Evolutionary conservation across 2,888 invertebrate species (phyloP).

Genomic region (Cylloceria caligata): DNA sequence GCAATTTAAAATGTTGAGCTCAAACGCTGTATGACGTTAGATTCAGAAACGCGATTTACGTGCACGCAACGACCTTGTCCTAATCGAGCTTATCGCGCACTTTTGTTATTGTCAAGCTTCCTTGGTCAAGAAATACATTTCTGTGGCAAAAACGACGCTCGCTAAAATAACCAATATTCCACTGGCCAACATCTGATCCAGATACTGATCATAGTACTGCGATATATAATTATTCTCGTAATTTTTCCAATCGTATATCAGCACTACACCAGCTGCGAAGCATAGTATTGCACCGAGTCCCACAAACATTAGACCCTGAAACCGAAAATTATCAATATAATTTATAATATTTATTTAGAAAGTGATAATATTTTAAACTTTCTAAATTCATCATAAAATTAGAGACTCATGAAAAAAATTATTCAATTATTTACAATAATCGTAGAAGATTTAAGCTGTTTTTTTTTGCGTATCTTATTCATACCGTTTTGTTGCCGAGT

Average conservation of each 20-base stretch:
- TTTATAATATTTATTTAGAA: not conserved
- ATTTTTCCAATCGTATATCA: constrained; percentile 84
- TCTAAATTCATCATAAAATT: not conserved
- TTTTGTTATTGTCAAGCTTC: constrained; percentile 64
- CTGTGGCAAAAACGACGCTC: constrained; percentile 87
- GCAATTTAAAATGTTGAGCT: not conserved
- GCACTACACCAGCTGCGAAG: constrained; percentile 88
- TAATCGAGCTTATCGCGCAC: not conserved
- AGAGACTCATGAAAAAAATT: not conserved
- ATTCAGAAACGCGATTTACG: not conserved
- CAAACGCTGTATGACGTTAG: not conserved
- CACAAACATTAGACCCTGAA: constrained; percentile 87
- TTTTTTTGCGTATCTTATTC: constrained; percentile 45
- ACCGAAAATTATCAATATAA: constrained; percentile 26
- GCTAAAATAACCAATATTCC: constrained; percentile 88
- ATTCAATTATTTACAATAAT: not conserved
- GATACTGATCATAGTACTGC: constrained; percentile 86
- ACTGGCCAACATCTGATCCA: constrained; percentile 87
- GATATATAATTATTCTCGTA: constrained; percentile 85
- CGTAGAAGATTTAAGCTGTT: not conserved
- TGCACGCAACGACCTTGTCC: constrained; percentile 7
- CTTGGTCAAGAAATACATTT: constrained; percentile 86
- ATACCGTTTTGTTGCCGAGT: constrained; percentile 87
- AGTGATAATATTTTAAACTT: not conserved
- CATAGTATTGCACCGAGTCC: constrained; percentile 87